Evolutionary conservation across 2,797 vertebrate genomes (phyloP), one percentile per base, ranked within the genome.

Genomic region (Babyrousa celebensis): DNA sequence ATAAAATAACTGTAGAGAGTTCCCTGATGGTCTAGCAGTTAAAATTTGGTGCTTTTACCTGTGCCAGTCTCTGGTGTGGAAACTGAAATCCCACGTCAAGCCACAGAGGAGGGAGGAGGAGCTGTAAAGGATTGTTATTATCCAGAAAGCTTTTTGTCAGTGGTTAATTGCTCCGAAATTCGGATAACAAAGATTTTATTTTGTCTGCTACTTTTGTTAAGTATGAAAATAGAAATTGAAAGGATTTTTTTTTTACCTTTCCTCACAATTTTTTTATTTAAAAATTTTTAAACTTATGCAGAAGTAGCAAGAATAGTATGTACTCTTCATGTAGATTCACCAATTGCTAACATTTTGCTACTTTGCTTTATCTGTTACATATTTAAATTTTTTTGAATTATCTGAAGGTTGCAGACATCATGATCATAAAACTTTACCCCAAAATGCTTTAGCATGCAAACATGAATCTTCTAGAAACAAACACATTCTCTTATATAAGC

Each of bases 161-260:
- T 91, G 72, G 23, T 48, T 88, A 71, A 67, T 79, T 96, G 70
- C 58, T 87, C 93, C 27, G 29, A 36, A 54, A 72, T 93, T 96
- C 67, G 40, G 29, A 23, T 84, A 91, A 82, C 27, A 63, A 25
- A 75, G 27, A 62, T 77, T 89, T 82, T 93, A 87, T 86, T 78
- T 12, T 71, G 12, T 86, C 36, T 95, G 18, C 17, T 82, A 86
- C 14, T 82, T 95, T 90, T 72, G 16, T 68, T 84, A 87, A 40
- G 48, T 71, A 9, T 92, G 85, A 94, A 93, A 86, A 70, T 21
- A 85, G 15, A 91, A 90, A 83, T 90, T 86, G 23, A 65, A 93
- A 82, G 6, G 12, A 71, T 1, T 54, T 77, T 17, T 15, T 54
- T 83, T 77, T 77, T 63, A 63, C 29, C 78, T 12, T 92, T 70